phyloP scores from a whole-genome alignment of 2,888 invertebrate genomes.

The Sycophila texana region DNA sequence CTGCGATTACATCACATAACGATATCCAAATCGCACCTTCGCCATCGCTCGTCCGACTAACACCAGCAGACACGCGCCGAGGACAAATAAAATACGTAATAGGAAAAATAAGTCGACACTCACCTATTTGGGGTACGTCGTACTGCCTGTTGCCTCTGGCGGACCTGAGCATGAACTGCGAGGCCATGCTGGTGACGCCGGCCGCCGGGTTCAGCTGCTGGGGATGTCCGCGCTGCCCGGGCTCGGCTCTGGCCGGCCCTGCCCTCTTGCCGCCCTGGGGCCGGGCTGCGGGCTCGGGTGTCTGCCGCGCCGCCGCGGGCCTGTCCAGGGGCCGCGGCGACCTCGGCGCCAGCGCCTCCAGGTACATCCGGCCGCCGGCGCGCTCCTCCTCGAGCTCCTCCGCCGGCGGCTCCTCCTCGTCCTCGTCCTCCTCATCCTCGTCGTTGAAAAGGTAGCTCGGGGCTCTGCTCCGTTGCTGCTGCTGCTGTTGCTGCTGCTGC shows the following conservation, averaged over 20 bases:
- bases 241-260: conserved; percentile 56
- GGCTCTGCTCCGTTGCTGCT: conserved; percentile 11
- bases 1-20: not conserved
- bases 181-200: conserved; percentile 78
- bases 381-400: conserved; percentile 48
- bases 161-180: conserved; percentile 87
- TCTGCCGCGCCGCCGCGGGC: not conserved
- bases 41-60: not conserved
- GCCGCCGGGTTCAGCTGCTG: conserved; percentile 71
- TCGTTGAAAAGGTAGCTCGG: not conserved
- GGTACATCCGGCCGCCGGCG: conserved; percentile 39
- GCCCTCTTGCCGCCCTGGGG: conserved; percentile 63
- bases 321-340: not conserved
- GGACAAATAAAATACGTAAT: not conserved
- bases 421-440: conserved; percentile 32
- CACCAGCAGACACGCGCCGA: not conserved
- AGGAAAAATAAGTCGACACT: conserved; percentile 58
- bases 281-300: not conserved
- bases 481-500: conserved; percentile 9
- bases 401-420: conserved; percentile 38
- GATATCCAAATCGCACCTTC: too few relatives aligned
- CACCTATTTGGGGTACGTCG: conserved; percentile 92
- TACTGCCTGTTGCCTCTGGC: conserved; percentile 79
- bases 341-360: not conserved
- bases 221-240: conserved; percentile 51